These are phyloP conservation scores for Tamandua tetradactyla DNA, from an alignment of 2,797 vertebrate species.

Conservation along the genomic window DNA sequence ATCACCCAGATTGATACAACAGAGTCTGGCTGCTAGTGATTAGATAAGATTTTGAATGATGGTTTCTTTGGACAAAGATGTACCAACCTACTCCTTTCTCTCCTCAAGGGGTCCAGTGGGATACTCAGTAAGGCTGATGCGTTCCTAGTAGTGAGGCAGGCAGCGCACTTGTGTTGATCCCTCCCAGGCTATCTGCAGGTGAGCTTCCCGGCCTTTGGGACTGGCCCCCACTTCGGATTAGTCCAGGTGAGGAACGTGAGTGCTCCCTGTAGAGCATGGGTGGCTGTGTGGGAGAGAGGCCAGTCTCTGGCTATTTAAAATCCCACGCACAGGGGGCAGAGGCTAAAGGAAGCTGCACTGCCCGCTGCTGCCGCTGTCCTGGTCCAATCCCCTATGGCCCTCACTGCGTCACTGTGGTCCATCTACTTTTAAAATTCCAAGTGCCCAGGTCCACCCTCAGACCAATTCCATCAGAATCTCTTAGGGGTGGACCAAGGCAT, in stretches of 20 bases:
- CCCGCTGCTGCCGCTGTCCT: background rate
- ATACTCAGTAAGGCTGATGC: background rate
- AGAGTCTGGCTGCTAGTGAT: background rate
- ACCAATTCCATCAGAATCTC: background rate
- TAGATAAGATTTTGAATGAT: background rate
- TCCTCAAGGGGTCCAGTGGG: background rate
- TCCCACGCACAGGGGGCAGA: background rate
- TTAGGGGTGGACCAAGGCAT: background rate
- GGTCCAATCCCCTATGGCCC: background rate
- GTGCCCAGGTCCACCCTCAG: background rate
- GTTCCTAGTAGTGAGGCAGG: too few relatives aligned
- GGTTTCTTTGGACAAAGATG: background rate
- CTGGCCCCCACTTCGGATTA: too few relatives aligned
- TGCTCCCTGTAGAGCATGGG: background rate
- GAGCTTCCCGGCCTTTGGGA: background rate
- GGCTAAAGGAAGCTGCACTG: background rate
- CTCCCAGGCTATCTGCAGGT: background rate
- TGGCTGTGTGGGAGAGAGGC: background rate
- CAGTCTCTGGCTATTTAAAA: background rate
- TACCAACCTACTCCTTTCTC: background rate
- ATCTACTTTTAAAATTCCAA: background rate
- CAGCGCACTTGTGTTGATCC: background rate
- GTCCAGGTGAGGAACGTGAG: background rate
- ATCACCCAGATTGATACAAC: background rate
- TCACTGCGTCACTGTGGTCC: background rate